Evolutionary conservation across 2,888 invertebrate genomes (phyloP).

Genomic region (Acleris holmiana): DNA sequence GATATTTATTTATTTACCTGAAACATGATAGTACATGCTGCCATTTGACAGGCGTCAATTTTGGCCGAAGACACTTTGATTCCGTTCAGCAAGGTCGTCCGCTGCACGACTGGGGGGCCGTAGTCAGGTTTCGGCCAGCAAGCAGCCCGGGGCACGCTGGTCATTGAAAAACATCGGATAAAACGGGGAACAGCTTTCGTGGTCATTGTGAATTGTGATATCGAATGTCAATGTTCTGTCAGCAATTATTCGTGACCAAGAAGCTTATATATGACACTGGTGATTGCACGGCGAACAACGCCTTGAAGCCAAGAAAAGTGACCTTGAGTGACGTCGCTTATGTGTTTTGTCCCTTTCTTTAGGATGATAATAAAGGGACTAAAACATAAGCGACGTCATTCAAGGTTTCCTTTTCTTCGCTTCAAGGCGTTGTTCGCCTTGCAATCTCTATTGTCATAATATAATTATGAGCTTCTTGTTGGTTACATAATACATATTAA

Average conservation of each 20-base stretch:
- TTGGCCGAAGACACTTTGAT: conserved; percentile 59
- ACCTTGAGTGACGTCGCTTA: too few species aligned
- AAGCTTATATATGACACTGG: too few species aligned
- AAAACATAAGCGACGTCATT: too few species aligned
- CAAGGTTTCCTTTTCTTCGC: too few species aligned
- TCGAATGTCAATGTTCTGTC: neutral
- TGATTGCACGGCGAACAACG: too few species aligned
- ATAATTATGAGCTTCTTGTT: too few species aligned
- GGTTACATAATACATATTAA: too few species aligned
- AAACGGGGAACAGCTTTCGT: neutral
- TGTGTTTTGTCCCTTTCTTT: too few species aligned
- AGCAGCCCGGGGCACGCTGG: conserved; percentile 9
- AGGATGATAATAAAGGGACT: too few species aligned
- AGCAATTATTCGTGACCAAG: neutral
- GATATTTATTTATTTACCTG: conserved; percentile 52
- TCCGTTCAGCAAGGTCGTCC: conserved; percentile 62
- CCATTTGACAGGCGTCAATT: conserved; percentile 56
- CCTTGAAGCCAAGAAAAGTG: too few species aligned
- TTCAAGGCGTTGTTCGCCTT: too few species aligned
- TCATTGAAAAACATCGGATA: conserved; percentile 13
- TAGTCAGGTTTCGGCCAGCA: conserved; percentile 55
- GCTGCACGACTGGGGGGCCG: conserved; percentile 62
- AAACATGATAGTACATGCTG: conserved; percentile 70
- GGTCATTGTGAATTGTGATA: conserved; percentile 9
- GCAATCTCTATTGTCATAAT: too few species aligned